These are phyloP conservation scores for Mormyrus iriodes DNA, from an alignment of 2,113 vertebrate genomes.

Conservation along the genomic window DNA sequence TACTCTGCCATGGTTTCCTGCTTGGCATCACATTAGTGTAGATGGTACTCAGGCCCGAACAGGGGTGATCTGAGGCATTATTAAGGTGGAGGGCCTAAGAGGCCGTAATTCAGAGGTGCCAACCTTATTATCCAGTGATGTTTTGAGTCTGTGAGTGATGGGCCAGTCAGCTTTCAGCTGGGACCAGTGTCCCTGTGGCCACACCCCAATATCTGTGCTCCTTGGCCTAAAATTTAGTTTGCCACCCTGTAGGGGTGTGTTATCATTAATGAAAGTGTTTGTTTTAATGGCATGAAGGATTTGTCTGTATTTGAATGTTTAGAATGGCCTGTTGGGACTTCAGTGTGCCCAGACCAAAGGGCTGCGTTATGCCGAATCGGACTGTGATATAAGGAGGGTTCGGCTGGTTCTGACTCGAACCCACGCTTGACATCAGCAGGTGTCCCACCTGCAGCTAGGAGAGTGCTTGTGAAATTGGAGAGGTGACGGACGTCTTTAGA, in stretches of 20 bases:
- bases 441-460: background rate
- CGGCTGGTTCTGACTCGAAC: background rate
- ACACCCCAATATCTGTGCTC: background rate
- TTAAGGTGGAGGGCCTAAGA: background rate
- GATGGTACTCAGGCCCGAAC: background rate
- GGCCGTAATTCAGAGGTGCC: background rate
- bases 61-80: background rate
- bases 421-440: background rate
- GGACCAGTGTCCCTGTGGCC: background rate
- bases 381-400: background rate
- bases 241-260: background rate
- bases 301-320: background rate
- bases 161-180: background rate
- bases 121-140: background rate
- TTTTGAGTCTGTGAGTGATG: background rate
- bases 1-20: background rate
- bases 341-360: background rate
- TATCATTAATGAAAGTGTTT: background rate
- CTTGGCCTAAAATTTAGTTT: background rate
- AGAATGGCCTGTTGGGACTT: background rate
- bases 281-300: background rate
- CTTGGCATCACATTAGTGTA: background rate
- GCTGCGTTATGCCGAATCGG: background rate
- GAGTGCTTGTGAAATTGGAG: background rate
- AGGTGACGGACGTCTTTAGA: background rate